Conservation (phyloP, 2,797 vertebrate genomes). For the Scyliorhinus canicula region DNA sequence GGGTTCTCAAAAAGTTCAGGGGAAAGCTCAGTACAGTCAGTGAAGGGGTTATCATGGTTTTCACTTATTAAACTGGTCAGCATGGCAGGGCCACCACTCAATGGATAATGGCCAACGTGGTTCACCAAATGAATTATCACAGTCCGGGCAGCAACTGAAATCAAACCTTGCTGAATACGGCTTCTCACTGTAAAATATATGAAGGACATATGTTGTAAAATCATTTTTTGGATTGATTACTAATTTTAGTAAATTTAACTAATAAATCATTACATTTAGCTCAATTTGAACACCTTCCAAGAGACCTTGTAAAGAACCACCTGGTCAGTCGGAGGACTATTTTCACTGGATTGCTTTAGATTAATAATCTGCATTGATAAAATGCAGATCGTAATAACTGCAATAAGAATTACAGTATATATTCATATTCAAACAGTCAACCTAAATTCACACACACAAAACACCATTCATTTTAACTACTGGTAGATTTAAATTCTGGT, state of each 20-base stretch:
- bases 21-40: constrained; percentile 83
- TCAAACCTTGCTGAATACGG: constrained; percentile 89
- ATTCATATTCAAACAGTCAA: neutral
- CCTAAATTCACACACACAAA: neutral
- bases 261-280: neutral
- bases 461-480: neutral
- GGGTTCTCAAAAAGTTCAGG: constrained; percentile 94
- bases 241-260: neutral
- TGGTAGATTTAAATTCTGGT: neutral
- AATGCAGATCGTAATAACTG: neutral
- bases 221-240: neutral
- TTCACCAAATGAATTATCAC: constrained; percentile 95
- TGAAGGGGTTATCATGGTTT: constrained; percentile 93
- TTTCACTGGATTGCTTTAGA: neutral
- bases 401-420: neutral
- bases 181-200: constrained; percentile 73
- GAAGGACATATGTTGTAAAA: constrained; percentile 19
- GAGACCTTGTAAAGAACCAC: neutral
- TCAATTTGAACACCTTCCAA: neutral
- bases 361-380: neutral
- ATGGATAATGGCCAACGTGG: constrained; percentile 93
- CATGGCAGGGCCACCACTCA: constrained; percentile 92
- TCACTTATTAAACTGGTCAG: constrained; percentile 95
- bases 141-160: constrained; percentile 90
- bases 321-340: neutral